phyloP scores from a whole-genome alignment of 2,113 vertebrate species.

The Sminthopsis crassicaudata region DNA sequence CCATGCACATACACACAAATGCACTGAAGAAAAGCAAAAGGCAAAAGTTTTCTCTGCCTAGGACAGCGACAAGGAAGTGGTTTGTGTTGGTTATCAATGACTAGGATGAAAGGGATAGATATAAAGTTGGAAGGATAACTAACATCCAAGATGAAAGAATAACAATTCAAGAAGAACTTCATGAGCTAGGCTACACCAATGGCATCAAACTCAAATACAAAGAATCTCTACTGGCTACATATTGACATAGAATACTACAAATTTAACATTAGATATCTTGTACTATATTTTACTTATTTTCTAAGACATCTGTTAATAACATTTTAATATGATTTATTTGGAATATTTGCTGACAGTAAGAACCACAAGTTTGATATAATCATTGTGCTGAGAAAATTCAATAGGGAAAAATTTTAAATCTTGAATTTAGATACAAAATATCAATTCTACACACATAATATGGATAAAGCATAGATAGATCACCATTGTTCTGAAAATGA shows the following conservation, averaged over 20 bases:
- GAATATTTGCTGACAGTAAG: not conserved
- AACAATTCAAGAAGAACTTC: not conserved
- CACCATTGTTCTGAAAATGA: not conserved
- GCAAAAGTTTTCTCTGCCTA: not conserved
- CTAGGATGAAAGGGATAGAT: not conserved
- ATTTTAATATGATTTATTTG: not conserved
- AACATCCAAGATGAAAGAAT: not conserved
- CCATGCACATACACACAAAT: not conserved
- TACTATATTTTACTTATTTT: not conserved
- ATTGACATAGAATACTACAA: not conserved
- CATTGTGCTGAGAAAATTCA: not conserved
- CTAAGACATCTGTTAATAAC: not conserved
- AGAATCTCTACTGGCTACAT: not conserved
- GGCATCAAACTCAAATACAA: not conserved
- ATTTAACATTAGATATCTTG: not conserved
- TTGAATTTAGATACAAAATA: not conserved
- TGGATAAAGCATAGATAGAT: not conserved
- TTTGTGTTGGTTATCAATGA: not conserved
- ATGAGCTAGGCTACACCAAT: not conserved
- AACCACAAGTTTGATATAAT: not conserved
- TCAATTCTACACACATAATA: not conserved
- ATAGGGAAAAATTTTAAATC: not conserved
- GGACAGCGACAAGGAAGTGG: not conserved
- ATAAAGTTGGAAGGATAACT: not conserved
- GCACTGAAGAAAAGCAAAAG: not conserved